Conservation (phyloP, 2,888 invertebrate genomes). For the Trachelus troglodyta region DNA sequence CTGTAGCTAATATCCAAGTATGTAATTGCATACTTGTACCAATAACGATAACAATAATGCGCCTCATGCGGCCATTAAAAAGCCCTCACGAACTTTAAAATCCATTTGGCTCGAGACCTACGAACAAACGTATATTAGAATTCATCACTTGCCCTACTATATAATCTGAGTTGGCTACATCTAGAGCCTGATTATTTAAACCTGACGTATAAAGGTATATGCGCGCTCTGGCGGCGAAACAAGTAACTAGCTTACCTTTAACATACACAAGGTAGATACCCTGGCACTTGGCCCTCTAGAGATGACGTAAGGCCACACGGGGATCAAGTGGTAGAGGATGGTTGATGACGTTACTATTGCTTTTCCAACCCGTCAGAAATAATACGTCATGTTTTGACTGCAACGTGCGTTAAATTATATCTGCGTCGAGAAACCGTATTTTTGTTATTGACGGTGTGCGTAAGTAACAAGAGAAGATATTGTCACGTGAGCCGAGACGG, state of each 20-base stretch:
- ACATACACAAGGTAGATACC: too few relatives aligned
- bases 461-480: neutral
- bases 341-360: neutral
- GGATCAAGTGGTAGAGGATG: too few relatives aligned
- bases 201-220: neutral
- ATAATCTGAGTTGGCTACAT: neutral
- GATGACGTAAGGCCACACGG: too few relatives aligned
- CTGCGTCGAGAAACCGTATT: neutral
- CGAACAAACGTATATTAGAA: slow-evolving; percentile 2
- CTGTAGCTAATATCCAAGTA: neutral
- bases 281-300: too few relatives aligned
- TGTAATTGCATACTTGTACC: neutral
- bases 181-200: neutral
- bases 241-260: too few relatives aligned
- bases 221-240: neutral
- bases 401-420: neutral
- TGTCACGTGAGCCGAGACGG: neutral
- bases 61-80: neutral
- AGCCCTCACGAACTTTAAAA: neutral
- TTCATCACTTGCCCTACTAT: neutral
- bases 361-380: neutral
- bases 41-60: neutral
- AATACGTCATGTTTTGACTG: neutral
- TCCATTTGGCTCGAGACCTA: neutral
- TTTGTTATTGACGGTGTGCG: neutral